Base-by-base conservation (phyloP, 2,888 invertebrate species). In the Synanthedon vespiformis region DNA sequence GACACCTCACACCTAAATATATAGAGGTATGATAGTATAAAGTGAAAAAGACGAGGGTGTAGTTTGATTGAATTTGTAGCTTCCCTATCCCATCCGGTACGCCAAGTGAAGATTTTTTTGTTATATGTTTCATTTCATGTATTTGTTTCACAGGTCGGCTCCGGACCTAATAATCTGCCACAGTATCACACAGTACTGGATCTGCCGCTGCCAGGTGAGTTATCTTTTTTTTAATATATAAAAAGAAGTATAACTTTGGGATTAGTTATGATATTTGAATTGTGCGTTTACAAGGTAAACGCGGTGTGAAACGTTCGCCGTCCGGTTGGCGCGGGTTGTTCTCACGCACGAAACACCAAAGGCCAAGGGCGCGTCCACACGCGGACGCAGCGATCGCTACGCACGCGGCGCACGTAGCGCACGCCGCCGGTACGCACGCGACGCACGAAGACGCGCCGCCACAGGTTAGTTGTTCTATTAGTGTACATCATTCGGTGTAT, bases 131-230 rank as follows among this genome's bases (percentile, higher is more conserved):
- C 2, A 34, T n/a, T n/a, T 44, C 2, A 34, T 3, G 44, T 44
- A 10, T 16, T 48, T 48, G 49, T 16, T 52, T 57, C 90, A 40
- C 93, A 94, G 89, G 94, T 94, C 40, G 94, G 93, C 3, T 95
- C 94, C 0, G 95, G 95, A 1, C 94, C 95, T 1, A 91, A 93
- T 56, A 94, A 92, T 64, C 84, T 95, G 49, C 95, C 95, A 0
- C 90, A 92, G 64, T 98, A 97, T 72, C 98, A 98, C 77, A 98
- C 98, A 0, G 94, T 98, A 4, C 90, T 98, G 59, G 97, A 98
- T 54, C 85, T 97, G 49, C 98, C 97, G 0, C 59, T 77, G 1
- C 77, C 83, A 56, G 86, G 86, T 85, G 12, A 59, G 44, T 22
- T 0, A n/a, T n/a, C n/a, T n/a, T n/a, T n/a, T n/a, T n/a, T n/a